A percentile compares a stretch with the other conserved stretches of the same genome.
Conservation (phyloP, 2,888 invertebrate species). For the Drosophila pegasa region DNA sequence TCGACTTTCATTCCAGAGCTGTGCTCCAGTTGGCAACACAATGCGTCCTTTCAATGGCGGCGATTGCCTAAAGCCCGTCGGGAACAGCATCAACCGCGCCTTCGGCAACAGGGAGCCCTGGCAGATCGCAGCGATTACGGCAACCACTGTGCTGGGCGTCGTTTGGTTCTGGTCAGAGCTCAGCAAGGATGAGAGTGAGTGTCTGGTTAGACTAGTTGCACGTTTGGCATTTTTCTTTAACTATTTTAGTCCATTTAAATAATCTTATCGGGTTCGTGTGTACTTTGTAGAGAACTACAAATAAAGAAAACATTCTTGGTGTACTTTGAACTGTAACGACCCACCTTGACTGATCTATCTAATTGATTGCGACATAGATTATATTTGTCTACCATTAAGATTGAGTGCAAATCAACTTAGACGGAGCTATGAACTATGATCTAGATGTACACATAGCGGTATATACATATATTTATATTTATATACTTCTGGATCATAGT, state of each 20-base stretch:
- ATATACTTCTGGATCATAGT: slow-evolving; percentile 7
- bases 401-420: slow-evolving; percentile 2
- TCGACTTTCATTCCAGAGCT: slow-evolving; percentile 42
- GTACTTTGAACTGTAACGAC: slow-evolving; percentile 46
- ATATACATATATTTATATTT: background rate
- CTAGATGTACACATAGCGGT: background rate
- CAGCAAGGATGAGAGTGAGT: slow-evolving; percentile 90
- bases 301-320: slow-evolving; percentile 1
- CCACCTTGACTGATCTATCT: slow-evolving; percentile 8
- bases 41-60: slow-evolving; percentile 75
- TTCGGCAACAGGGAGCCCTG: slow-evolving; percentile 91
- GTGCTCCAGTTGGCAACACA: slow-evolving; percentile 18
- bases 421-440: background rate
- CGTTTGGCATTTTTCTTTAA: background rate
- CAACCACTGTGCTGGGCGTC: slow-evolving; percentile 89
- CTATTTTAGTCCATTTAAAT: slow-evolving; percentile 24
- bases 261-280: slow-evolving; percentile 42
- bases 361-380: slow-evolving; percentile 31
- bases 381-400: slow-evolving; percentile 6
- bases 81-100: slow-evolving; percentile 86
- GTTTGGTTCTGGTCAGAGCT: slow-evolving; percentile 91
- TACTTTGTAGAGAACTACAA: background rate
- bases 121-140: slow-evolving; percentile 92
- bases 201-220: background rate
- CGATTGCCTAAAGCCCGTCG: slow-evolving; percentile 81